These are phyloP conservation scores for Neodiprion virginianus DNA, from an alignment of 1,140 invertebrate species.

Conservation along the genomic window DNA sequence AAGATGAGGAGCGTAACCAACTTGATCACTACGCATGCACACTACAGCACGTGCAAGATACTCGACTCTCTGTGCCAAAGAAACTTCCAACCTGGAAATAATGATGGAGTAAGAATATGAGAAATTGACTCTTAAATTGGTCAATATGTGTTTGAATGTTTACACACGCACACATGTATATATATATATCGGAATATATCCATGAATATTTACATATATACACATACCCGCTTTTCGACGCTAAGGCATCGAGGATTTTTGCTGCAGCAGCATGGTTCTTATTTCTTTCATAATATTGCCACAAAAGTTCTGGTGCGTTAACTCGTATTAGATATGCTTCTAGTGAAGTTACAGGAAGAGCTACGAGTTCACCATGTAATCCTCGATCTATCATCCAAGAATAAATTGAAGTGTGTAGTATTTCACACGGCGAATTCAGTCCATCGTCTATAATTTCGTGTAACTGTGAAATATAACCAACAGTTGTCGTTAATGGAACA, in stretches of 20 bases:
- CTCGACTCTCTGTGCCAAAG: constrained; percentile 78
- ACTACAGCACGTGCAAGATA: constrained; percentile 95
- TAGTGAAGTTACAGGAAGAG: constrained; percentile 80
- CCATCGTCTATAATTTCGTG: constrained; percentile 60
- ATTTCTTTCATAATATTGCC: constrained; percentile 95
- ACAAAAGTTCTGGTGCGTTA: constrained; percentile 84
- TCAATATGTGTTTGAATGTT: neutral
- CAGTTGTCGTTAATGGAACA: neutral
- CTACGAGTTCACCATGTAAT: constrained; percentile 78
- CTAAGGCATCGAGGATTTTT: constrained; percentile 86
- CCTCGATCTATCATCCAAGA: constrained; percentile 90
- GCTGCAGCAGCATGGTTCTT: constrained; percentile 93
- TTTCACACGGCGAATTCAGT: constrained; percentile 76
- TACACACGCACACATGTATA: neutral
- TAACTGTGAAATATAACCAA: constrained; percentile 36
- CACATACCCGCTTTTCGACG: constrained; percentile 78
- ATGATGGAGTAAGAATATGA: constrained; percentile 22
- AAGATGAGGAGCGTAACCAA: constrained; percentile 76
- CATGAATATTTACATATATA: constrained; percentile 16
- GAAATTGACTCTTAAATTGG: neutral
- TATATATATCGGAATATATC: neutral
- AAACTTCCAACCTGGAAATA: constrained; percentile 65
- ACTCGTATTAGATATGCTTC: constrained; percentile 80
- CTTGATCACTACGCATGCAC: constrained; percentile 88
- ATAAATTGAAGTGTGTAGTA: constrained; percentile 90